Conservation (phyloP, 2,113 vertebrate species). For the Acanthisitta chloris region DNA sequence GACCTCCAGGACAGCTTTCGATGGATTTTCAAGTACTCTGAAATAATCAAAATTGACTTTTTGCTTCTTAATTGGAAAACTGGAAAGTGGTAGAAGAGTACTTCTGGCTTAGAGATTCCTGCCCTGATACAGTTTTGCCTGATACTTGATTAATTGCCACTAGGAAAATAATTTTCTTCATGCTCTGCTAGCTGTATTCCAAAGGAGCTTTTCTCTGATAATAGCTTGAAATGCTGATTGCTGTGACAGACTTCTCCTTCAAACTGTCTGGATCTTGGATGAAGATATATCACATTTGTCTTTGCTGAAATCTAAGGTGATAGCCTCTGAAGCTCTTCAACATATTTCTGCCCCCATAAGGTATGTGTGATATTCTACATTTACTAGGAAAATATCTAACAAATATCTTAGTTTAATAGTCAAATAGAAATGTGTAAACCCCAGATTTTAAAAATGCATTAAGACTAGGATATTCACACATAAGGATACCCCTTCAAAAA, state of each 20-base stretch:
- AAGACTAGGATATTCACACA: not conserved
- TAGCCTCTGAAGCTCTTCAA: not conserved
- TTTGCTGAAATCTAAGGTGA: not conserved
- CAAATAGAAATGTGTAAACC: not conserved
- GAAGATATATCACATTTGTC: not conserved
- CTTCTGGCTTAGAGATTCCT: not conserved
- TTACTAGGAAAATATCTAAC: not conserved
- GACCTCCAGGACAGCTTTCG: not conserved
- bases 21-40: not conserved
- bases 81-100: not conserved
- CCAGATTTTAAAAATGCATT: not conserved
- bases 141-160: not conserved
- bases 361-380: not conserved
- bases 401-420: not conserved
- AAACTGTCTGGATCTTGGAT: not conserved
- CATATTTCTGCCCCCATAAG: not conserved
- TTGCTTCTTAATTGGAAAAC: not conserved
- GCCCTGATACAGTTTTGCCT: not conserved
- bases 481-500: not conserved
- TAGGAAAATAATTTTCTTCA: not conserved
- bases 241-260: not conserved
- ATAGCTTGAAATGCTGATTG: not conserved
- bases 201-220: not conserved
- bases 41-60: not conserved
- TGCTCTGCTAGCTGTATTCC: not conserved